Evolutionary conservation across 2,888 invertebrate species (phyloP).

Genomic region (Harmothoe impar): DNA sequence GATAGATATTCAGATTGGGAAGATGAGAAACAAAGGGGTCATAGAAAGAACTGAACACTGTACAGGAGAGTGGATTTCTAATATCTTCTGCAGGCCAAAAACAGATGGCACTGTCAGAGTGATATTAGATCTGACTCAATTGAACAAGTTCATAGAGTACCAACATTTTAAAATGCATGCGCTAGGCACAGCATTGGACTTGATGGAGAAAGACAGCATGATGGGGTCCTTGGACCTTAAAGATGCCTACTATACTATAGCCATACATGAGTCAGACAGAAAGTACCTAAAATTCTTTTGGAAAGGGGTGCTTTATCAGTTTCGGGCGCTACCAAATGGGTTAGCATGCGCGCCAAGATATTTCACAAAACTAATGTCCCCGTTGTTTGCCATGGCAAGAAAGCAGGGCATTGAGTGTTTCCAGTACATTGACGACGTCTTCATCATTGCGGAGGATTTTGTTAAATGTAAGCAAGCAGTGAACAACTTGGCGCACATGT

Average conservation of each 20-base stretch:
- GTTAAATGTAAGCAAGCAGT: no score
- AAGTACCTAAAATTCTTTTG: neutral
- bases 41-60: neutral
- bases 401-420: neutral
- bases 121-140: neutral
- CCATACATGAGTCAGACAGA: neutral
- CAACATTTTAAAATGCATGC: neutral
- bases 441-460: neutral
- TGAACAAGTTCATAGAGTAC: conserved; percentile 5
- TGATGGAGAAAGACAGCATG: neutral
- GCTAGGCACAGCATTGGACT: neutral
- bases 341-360: conserved; percentile 1
- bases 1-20: neutral
- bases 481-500: no score
- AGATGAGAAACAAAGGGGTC: neutral
- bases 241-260: conserved; percentile 7
- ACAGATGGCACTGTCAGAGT: neutral
- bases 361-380: conserved; percentile 7
- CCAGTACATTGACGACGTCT: no score
- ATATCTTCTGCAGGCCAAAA: neutral
- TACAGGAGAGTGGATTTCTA: neutral
- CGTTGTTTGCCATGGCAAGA: neutral
- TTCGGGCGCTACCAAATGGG: neutral
- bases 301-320: neutral
- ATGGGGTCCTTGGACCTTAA: neutral